Conservation (phyloP, 1,140 invertebrate species). For the Aricia agestis region DNA sequence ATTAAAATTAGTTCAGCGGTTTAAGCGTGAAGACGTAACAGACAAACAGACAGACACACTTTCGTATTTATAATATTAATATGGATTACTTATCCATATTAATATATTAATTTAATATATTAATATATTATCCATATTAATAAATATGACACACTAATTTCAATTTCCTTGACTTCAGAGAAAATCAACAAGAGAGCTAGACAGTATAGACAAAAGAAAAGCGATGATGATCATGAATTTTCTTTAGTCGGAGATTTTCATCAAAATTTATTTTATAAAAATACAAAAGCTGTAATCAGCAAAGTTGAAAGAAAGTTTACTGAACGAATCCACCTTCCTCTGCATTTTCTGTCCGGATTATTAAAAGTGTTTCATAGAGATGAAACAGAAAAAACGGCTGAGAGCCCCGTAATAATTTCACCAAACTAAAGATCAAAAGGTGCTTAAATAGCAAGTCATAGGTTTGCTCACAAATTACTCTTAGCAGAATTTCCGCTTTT, state of each 20-base stretch:
- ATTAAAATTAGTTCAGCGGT: no score
- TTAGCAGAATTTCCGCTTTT: background rate
- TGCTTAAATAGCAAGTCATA: background rate
- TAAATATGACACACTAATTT: no score
- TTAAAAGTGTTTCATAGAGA: conserved; percentile 1
- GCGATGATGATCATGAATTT: background rate
- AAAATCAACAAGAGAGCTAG: no score
- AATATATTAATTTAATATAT: no score
- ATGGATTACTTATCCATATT: no score
- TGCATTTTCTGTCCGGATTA: background rate
- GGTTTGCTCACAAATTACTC: background rate
- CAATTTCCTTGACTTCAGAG: no score
- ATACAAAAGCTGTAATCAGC: background rate
- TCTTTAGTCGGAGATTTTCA: background rate
- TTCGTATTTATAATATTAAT: no score
- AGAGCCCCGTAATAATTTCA: background rate
- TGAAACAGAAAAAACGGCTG: background rate
- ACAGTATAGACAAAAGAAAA: background rate
- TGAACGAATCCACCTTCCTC: background rate
- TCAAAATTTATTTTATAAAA: background rate
- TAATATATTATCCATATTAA: no score
- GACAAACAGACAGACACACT: no score
- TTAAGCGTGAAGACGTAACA: no score
- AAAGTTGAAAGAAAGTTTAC: background rate
- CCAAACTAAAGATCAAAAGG: background rate